These are phyloP conservation scores for Thalassarche chlororhynchos DNA, from an alignment of 2,113 vertebrate genomes.

Conservation along the genomic window DNA sequence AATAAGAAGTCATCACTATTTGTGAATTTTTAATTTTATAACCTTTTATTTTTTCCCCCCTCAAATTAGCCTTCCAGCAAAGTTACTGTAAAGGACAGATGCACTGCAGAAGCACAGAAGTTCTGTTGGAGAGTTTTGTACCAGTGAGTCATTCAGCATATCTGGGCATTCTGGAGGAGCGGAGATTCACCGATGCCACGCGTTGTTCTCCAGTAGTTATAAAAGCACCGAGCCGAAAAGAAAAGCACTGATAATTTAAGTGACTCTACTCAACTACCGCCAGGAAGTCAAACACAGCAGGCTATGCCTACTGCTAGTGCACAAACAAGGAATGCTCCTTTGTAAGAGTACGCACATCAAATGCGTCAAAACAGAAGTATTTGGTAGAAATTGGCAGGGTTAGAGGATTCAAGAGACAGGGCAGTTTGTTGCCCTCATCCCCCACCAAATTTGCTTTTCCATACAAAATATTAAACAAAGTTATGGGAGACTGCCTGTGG, in stretches of 20 bases:
- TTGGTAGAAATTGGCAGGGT: neutral
- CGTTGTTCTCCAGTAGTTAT: rapidly evolving
- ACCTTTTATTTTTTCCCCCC: neutral
- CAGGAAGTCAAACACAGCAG: neutral
- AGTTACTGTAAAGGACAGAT: neutral
- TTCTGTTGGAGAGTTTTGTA: neutral
- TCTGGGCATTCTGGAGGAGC: neutral
- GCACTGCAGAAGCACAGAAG: neutral
- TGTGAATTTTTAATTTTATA: neutral
- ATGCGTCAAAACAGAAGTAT: neutral
- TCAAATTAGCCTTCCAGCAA: neutral
- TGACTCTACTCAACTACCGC: neutral
- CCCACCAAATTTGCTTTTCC: neutral
- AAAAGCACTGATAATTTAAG: neutral
- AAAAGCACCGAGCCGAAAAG: neutral
- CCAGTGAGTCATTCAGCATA: neutral
- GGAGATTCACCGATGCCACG: rapidly evolving
- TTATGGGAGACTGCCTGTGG: neutral
- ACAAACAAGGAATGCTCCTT: neutral
- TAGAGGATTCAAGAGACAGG: neutral
- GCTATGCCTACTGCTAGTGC: neutral
- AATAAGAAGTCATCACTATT: neutral
- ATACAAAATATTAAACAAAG: neutral
- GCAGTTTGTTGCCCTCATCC: neutral
- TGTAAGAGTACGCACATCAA: rapidly evolving